phyloP scores from a whole-genome alignment of 2,797 vertebrate species.

The Lepus oiostolus region DNA sequence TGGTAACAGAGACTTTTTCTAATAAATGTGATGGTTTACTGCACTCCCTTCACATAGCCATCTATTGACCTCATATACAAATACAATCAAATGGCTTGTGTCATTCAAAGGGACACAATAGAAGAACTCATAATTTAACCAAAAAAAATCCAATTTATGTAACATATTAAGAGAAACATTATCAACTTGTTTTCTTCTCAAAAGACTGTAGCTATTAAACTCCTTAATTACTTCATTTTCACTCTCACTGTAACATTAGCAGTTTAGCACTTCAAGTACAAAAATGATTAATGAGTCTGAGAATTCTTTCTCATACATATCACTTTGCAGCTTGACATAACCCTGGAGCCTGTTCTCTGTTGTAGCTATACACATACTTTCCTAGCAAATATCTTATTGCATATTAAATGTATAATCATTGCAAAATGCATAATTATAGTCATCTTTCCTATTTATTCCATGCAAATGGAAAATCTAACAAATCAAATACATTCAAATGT shows the following conservation, averaged over 20 bases:
- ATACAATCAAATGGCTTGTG: conserved; percentile 75
- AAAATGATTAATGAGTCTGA: conserved; percentile 86
- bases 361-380: conserved; percentile 66
- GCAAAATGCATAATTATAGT: conserved; percentile 75
- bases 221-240: conserved; percentile 87
- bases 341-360: conserved; percentile 60
- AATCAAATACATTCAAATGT: conserved; percentile 62
- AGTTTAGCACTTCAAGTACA: conserved; percentile 86
- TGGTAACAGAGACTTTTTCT: conserved; percentile 46
- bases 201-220: conserved; percentile 84
- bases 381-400: conserved; percentile 78
- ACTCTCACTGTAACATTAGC: conserved; percentile 83
- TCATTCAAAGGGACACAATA: conserved; percentile 66
- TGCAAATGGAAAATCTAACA: conserved; percentile 62
- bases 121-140: conserved; percentile 75
- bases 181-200: conserved; percentile 81
- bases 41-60: conserved; percentile 46
- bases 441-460: conserved; percentile 71
- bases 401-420: conserved; percentile 80
- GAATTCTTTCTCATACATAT: conserved; percentile 83
- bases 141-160: conserved; percentile 76
- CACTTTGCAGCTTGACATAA: conserved; percentile 77
- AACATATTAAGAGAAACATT: conserved; percentile 73
- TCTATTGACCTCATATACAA: conserved; percentile 66
- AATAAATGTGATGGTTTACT: conserved; percentile 37